phyloP scores from a whole-genome alignment of 2,797 vertebrate genomes.

The Hydrophis major region DNA sequence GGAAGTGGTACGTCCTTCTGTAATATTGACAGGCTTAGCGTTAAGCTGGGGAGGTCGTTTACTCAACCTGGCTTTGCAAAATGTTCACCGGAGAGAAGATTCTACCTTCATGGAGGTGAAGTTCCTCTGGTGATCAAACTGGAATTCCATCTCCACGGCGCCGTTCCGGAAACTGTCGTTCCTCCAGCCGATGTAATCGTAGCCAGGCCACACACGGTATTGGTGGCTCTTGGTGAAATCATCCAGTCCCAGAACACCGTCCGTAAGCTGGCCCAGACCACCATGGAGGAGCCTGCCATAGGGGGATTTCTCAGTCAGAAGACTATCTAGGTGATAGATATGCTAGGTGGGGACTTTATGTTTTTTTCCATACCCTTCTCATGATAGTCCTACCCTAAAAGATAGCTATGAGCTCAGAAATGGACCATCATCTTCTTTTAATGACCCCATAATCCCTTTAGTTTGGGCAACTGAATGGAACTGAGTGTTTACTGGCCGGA shows the following conservation, averaged over 20 bases:
- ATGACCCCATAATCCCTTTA: too few relatives aligned
- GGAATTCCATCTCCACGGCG: conserved; percentile 80
- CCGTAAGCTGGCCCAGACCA: conserved; percentile 82
- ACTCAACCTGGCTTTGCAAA: not conserved
- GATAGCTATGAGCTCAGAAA: not conserved
- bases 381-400: not conserved
- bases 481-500: too few relatives aligned
- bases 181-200: conserved; percentile 85
- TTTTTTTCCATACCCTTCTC: not conserved
- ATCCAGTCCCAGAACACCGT: conserved; percentile 78
- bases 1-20: not conserved
- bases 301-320: conserved; percentile 14
- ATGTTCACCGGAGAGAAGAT: not conserved
- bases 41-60: too few relatives aligned
- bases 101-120: conserved; percentile 85
- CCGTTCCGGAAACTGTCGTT: conserved; percentile 74
- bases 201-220: conserved; percentile 78
- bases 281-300: conserved; percentile 73
- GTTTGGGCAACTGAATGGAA: too few relatives aligned
- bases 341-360: not conserved
- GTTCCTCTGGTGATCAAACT: conserved; percentile 80
- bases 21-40: not conserved
- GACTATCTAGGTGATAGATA: too few relatives aligned
- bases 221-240: conserved; percentile 76
- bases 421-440: not conserved